Percentiles rank a stretch among this genome's conserved stretches.
These are phyloP conservation scores for Heliopora coerulea DNA, from an alignment of 92 coral and sea anemone species.

Conservation along the genomic window DNA sequence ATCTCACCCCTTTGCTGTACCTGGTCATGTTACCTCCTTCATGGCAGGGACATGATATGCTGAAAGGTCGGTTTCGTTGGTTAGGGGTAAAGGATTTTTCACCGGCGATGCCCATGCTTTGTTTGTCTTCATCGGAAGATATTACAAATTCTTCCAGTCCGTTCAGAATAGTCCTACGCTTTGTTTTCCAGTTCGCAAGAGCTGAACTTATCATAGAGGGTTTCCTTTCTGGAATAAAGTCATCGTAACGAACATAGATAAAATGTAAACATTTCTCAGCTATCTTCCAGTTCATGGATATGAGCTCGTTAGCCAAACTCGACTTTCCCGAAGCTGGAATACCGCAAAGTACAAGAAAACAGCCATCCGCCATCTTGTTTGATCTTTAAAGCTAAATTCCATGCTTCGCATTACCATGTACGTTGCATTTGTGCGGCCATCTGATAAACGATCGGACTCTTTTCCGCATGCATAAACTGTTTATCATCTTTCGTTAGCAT, in stretches of 20 bases:
- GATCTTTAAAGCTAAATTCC: too few species aligned
- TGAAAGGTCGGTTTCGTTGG: slow-evolving; percentile 7
- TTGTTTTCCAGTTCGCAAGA: slow-evolving; percentile 13
- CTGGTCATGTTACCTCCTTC: neutral
- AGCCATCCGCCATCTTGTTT: slow-evolving; percentile 68
- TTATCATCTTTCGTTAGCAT: too few species aligned
- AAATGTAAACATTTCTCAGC: slow-evolving; percentile 48
- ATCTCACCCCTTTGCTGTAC: neutral
- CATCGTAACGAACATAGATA: slow-evolving; percentile 78
- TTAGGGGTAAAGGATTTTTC: neutral
- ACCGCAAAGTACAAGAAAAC: slow-evolving; percentile 68
- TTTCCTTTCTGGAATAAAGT: slow-evolving; percentile 72
- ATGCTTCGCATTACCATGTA: too few species aligned
- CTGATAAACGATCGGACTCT: too few species aligned
- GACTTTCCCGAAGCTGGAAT: slow-evolving; percentile 91
- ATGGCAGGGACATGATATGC: slow-evolving; percentile 13
- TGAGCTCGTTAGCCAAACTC: slow-evolving; percentile 57
- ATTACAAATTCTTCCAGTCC: slow-evolving; percentile 13
- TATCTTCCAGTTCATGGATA: slow-evolving; percentile 34
- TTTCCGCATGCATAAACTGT: too few species aligned
- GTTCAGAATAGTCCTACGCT: slow-evolving; percentile 5
- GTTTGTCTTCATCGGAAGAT: too few species aligned
- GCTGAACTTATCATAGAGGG: slow-evolving; percentile 22
- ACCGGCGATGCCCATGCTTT: neutral
- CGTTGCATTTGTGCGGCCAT: too few species aligned